Evolutionary conservation across 2,113 vertebrate species (phyloP), one percentile per base, ranked within the genome.

Genomic region (Thamnophis sirtalis): DNA sequence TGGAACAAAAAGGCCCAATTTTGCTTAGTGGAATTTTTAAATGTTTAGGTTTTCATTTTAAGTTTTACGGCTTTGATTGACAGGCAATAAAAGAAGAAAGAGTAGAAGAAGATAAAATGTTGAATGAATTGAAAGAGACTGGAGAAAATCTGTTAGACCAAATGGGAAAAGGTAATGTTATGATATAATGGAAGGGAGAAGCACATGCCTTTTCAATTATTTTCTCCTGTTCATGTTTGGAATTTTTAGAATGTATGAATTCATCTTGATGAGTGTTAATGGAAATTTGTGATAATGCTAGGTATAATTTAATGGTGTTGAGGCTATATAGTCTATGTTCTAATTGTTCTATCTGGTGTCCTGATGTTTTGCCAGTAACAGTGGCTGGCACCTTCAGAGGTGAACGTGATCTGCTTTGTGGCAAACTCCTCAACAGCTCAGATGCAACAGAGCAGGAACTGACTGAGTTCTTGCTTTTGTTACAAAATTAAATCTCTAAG

Each of bases 81-180:
- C 73, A 99, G 99, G 94, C 84, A 86, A 93, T 99, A 86, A 98
- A 99, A 96, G 96, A 95, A 93, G 98, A 98, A 92, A 97, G 96
- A 63, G 15, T 19, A 56, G 98, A 97, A 92, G 98, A 97, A 96
- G 97, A 96, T 51, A 96, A 92, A 9, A 94, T 91, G 21, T 94
- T 98, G 33, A 96, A 96, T 90, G 97, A 98, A 50, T 91, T 98
- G 94, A 97, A 96, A 13, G 96, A 94, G 90, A 97, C 93, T 43
- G 98, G 97, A 92, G 97, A 98, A 56, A 92, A 90, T 68, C 92
- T 99, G 93, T 94, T 98, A 95, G 98, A 98, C 58, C 98, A 98
- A 94, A 96, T 98, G 95, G 98, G 97, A 96, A 98, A 98, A 97
- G 99, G 99, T 99, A 97, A 91, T 63, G 24, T 92, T 43, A 43